Conservation (phyloP, 1,140 invertebrate species). For the Eurosta solidaginis region DNA sequence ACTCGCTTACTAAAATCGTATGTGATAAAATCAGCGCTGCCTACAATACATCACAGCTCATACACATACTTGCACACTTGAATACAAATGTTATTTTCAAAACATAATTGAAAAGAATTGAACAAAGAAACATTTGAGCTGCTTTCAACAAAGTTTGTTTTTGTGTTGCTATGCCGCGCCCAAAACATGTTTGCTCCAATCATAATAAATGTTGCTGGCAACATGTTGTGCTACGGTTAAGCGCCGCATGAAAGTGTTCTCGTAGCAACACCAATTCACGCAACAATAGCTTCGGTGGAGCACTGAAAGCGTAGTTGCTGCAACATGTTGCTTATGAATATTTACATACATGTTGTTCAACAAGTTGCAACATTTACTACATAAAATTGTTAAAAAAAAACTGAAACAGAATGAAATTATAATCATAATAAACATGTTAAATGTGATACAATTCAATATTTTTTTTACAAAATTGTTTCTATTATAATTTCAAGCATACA, state of each 20-base stretch:
- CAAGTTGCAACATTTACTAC: neutral
- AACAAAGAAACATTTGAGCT: neutral
- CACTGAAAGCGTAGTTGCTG: neutral
- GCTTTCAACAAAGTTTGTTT: neutral
- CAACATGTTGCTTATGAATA: neutral
- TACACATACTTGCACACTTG: neutral
- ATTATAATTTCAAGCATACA: slow-evolving; percentile 1
- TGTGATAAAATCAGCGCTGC: neutral
- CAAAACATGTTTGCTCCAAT: too few species aligned
- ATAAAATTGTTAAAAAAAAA: neutral
- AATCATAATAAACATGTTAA: slow-evolving; percentile 2
- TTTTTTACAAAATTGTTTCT: too few species aligned
- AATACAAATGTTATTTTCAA: neutral
- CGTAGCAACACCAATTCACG: neutral
- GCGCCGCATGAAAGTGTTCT: too few species aligned
- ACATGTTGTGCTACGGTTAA: neutral
- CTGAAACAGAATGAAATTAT: neutral
- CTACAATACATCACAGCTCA: neutral
- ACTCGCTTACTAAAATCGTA: neutral
- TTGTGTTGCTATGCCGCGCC: neutral
- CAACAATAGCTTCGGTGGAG: too few species aligned
- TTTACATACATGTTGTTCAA: neutral
- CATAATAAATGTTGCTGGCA: slow-evolving; percentile 1
- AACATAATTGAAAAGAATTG: neutral
- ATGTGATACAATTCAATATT: slow-evolving; percentile 22